Conservation (phyloP, 2,888 invertebrate genomes). For the Prionchulus punctatus region DNA sequence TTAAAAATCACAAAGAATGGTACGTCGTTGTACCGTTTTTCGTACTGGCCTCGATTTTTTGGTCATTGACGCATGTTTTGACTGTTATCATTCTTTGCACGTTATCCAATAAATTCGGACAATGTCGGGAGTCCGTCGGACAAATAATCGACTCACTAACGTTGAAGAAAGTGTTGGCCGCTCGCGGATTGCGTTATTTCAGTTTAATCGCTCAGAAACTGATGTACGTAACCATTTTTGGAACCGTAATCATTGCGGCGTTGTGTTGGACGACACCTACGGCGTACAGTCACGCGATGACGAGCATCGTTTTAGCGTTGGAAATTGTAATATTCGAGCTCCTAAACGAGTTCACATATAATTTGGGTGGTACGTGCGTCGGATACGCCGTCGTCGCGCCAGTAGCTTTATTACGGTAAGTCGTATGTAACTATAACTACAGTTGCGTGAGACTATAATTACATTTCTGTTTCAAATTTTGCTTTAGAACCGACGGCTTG, state of each 20-base stretch:
- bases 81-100: conserved; percentile 30
- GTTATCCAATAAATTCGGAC: conserved; percentile 30
- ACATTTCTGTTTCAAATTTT: neutral
- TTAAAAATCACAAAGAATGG: conserved; percentile 34
- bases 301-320: conserved; percentile 27
- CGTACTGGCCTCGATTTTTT: conserved; percentile 22
- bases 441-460: too few species aligned
- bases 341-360: conserved; percentile 30
- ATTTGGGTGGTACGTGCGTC: conserved; percentile 33
- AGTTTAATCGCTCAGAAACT: conserved; percentile 31
- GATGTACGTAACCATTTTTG: conserved; percentile 24
- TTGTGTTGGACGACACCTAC: conserved; percentile 33
- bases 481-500: conserved; percentile 19
- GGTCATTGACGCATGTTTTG: conserved; percentile 31
- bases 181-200: conserved; percentile 34
- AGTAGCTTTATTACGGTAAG: conserved; percentile 27
- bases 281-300: conserved; percentile 24
- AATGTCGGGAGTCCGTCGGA: conserved; percentile 9
- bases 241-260: conserved; percentile 22
- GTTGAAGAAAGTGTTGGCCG: conserved; percentile 20
- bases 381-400: conserved; percentile 35
- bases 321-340: conserved; percentile 29
- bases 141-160: neutral
- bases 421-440: neutral
- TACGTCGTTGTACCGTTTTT: conserved; percentile 34